Conservation (phyloP, 2,113 vertebrate genomes). For the Diadophis punctatus region DNA sequence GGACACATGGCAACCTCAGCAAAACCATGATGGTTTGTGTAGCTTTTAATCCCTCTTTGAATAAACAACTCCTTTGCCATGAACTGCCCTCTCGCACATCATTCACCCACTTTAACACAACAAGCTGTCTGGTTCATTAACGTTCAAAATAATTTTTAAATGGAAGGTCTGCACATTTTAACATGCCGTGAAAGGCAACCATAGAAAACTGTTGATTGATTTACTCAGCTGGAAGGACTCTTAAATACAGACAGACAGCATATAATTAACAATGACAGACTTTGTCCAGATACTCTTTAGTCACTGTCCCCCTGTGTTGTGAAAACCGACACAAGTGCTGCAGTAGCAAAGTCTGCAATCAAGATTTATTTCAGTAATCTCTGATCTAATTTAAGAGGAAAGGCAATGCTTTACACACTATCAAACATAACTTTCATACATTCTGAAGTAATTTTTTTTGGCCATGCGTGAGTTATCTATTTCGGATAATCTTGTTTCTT, state of each 20-base stretch:
- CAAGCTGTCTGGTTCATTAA: background rate
- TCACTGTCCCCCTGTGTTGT: background rate
- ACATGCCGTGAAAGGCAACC: background rate
- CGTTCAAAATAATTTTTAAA: background rate
- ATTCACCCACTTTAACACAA: background rate
- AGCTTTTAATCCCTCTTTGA: background rate
- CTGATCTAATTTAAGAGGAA: background rate
- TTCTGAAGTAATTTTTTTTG: background rate
- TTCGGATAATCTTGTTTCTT: background rate
- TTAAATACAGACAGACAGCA: constrained; percentile 15
- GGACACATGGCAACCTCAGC: background rate
- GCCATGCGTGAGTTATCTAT: background rate
- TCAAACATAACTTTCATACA: background rate
- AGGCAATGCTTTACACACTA: background rate
- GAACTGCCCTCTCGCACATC: background rate
- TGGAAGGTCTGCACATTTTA: background rate
- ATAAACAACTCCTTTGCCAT: background rate
- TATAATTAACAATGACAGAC: background rate
- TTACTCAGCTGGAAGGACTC: constrained; percentile 2
- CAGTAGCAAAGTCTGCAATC: constrained; percentile 5
- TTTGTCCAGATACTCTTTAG: background rate
- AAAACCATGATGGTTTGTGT: background rate
- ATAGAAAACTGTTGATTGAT: constrained; percentile 28
- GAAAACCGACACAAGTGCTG: constrained; percentile 28
- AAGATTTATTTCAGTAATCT: constrained; percentile 2